These are phyloP conservation scores for Drosophila watanabei DNA, from an alignment of 1,140 invertebrate genomes.

Conservation along the genomic window DNA sequence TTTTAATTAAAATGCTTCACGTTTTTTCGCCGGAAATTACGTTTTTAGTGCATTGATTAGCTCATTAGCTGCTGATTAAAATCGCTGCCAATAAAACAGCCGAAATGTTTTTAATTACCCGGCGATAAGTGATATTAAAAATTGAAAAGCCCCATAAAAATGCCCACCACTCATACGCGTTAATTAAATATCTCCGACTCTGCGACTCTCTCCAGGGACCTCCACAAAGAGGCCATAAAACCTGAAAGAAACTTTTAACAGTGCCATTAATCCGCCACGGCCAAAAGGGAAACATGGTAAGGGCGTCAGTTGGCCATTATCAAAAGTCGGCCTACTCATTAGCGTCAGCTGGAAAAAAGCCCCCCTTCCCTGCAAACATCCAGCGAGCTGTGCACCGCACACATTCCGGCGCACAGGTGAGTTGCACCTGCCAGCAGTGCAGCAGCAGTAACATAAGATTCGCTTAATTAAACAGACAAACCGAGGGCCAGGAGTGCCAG, in stretches of 20 bases:
- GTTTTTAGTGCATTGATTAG: conserved; percentile 74
- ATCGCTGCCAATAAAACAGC: conserved; percentile 66
- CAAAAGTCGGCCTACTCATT: conserved; percentile 41
- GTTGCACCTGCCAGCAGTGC: conserved; percentile 40
- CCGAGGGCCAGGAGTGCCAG: conserved; percentile 30
- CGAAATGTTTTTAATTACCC: conserved; percentile 68
- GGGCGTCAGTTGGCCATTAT: conserved; percentile 39
- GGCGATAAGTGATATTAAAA: conserved; percentile 53
- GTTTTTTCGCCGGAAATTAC: conserved; percentile 64
- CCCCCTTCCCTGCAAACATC: neutral
- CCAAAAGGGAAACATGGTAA: conserved; percentile 34
- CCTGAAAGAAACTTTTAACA: conserved; percentile 16
- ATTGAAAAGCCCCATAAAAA: conserved; percentile 57
- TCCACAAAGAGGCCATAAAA: conserved; percentile 40
- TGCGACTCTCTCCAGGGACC: neutral
- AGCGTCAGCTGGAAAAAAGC: neutral
- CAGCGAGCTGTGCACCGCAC: neutral
- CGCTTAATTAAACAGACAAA: conserved; percentile 56
- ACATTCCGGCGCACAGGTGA: conserved; percentile 40
- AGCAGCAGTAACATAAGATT: conserved; percentile 38
- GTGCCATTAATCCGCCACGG: conserved; percentile 37
- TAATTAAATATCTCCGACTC: conserved; percentile 45
- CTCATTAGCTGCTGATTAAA: conserved; percentile 78
- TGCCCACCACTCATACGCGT: conserved; percentile 11
- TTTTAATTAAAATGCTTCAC: conserved; percentile 74